A percentile compares a stretch with the other conserved stretches of the same genome.
Conservation (phyloP, 2,113 vertebrate genomes). For the Phalacrocorax brasilianus region DNA sequence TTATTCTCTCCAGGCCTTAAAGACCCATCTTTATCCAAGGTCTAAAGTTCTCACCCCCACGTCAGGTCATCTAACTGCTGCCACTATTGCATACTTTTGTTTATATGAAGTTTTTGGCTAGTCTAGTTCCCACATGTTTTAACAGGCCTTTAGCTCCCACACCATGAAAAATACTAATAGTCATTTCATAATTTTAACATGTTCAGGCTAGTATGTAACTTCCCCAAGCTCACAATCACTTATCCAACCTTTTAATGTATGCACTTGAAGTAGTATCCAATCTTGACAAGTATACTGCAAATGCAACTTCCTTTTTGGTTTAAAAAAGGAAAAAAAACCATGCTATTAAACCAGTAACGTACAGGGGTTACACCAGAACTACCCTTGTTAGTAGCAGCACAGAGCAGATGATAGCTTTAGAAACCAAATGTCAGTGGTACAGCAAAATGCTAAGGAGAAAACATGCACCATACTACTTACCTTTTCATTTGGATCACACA, state of each 20-base stretch:
- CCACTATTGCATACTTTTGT: background rate
- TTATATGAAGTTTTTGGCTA: background rate
- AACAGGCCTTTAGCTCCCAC: background rate
- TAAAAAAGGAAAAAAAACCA: background rate
- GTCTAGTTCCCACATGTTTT: background rate
- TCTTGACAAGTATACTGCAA: background rate
- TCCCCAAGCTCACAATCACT: background rate
- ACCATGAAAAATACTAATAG: background rate
- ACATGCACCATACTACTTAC: constrained; percentile 61
- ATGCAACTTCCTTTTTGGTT: background rate
- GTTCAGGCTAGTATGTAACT: background rate
- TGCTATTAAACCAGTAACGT: background rate
- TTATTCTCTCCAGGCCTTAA: background rate
- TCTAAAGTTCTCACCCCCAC: background rate
- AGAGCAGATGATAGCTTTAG: background rate
- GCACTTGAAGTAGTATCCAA: background rate
- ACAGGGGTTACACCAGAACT: background rate
- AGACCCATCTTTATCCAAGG: background rate
- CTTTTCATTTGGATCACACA: constrained; percentile 78
- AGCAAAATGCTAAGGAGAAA: background rate
- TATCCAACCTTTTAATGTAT: background rate
- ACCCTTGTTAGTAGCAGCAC: background rate
- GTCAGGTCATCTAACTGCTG: background rate
- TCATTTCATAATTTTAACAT: background rate
- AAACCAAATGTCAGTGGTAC: background rate